Conservation (phyloP, 2,797 vertebrate genomes). For the Paramormyrops hopkinsi region DNA sequence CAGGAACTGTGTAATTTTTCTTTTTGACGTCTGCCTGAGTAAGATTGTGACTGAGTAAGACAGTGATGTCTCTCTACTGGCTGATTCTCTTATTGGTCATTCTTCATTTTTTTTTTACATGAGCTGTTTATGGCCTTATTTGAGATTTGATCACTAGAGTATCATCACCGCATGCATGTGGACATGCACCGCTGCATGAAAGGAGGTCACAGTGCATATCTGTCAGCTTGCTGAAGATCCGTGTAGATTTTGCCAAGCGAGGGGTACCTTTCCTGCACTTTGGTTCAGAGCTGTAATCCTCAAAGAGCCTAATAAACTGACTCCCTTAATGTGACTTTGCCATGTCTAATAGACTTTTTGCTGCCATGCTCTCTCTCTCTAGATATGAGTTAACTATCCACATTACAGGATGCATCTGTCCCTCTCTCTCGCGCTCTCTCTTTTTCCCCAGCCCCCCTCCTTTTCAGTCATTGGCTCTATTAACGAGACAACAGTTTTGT, state of each 20-base stretch:
- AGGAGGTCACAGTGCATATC: not conserved
- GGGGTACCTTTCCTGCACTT: not conserved
- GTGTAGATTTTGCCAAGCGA: not conserved
- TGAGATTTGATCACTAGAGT: not conserved
- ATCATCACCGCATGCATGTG: not conserved
- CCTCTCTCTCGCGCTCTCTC: not conserved
- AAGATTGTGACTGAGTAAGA: not conserved
- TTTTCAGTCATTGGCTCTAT: not conserved
- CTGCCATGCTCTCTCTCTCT: constrained; percentile 19
- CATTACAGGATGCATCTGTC: constrained; percentile 54
- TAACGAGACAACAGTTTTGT: not conserved
- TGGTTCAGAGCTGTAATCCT: not conserved
- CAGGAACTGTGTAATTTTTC: not conserved
- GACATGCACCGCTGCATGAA: not conserved
- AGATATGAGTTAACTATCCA: constrained; percentile 25
- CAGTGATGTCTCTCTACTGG: not conserved
- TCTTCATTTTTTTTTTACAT: not conserved
- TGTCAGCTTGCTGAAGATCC: not conserved
- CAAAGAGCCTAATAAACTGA: not conserved
- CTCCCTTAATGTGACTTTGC: constrained; percentile 36
- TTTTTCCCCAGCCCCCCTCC: not conserved
- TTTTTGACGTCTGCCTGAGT: not conserved
- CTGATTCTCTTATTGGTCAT: not conserved
- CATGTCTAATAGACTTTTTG: constrained; percentile 28
- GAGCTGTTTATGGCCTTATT: not conserved